phyloP scores from a whole-genome alignment of 1,140 invertebrate genomes.

The Leptinotarsa defecta region DNA sequence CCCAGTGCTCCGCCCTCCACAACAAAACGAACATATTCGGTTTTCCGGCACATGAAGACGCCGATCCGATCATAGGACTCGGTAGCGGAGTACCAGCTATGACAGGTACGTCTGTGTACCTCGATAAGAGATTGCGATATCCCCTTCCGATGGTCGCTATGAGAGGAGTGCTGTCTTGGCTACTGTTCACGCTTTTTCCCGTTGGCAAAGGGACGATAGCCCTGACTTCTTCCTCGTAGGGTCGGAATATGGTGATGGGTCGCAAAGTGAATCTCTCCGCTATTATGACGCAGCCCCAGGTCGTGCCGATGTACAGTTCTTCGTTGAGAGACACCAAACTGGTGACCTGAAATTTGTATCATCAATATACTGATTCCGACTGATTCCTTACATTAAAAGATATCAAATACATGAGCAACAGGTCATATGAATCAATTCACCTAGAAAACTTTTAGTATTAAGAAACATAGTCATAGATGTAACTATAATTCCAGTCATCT shows the following conservation, averaged over 20 bases:
- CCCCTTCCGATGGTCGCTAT: slow-evolving; percentile 82
- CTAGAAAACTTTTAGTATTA: too few species aligned
- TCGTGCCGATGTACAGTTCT: slow-evolving; percentile 85
- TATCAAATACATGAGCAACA: too few species aligned
- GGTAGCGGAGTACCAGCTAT: slow-evolving; percentile 45
- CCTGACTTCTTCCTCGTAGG: slow-evolving; percentile 81
- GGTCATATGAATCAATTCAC: too few species aligned
- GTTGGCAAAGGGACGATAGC: slow-evolving; percentile 57
- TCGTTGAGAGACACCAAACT: slow-evolving; percentile 72
- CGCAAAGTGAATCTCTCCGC: slow-evolving; percentile 78
- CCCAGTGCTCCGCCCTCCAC: slow-evolving; percentile 76
- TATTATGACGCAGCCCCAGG: slow-evolving; percentile 89
- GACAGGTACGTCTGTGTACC: slow-evolving; percentile 66
- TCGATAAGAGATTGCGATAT: slow-evolving; percentile 77
- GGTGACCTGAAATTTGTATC: slow-evolving; percentile 66
- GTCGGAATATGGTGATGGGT: slow-evolving; percentile 87
- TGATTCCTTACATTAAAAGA: too few species aligned
- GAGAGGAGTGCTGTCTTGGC: slow-evolving; percentile 59
- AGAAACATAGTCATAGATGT: too few species aligned
- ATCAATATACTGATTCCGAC: too few species aligned
- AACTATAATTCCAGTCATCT: too few species aligned
- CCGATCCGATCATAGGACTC: slow-evolving; percentile 48
- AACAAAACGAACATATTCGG: slow-evolving; percentile 72
- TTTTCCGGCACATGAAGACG: slow-evolving; percentile 36
- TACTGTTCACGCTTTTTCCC: slow-evolving; percentile 44